These are phyloP conservation scores for Tortrix viridana DNA, from an alignment of 2,888 invertebrate species.

Conservation along the genomic window DNA sequence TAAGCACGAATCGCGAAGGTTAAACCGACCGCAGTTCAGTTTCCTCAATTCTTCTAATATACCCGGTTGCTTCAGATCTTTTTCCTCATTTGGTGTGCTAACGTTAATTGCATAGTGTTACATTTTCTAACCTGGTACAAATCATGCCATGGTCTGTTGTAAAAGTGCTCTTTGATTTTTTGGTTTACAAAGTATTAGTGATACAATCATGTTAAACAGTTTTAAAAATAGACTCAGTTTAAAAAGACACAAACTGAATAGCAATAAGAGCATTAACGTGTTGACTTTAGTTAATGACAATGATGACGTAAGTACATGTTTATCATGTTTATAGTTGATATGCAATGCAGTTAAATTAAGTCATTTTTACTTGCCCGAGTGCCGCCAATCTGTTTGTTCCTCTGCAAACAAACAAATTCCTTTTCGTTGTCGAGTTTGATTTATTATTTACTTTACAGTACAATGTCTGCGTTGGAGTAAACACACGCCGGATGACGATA, in stretches of 20 bases:
- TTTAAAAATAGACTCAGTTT: constrained; percentile 62
- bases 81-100: constrained; percentile 24
- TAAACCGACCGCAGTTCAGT: constrained; percentile 47
- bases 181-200: constrained; percentile 1
- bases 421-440: constrained; percentile 61
- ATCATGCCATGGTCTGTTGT: constrained; percentile 15
- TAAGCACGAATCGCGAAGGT: constrained; percentile 55
- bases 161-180: constrained; percentile 33
- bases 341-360: not conserved
- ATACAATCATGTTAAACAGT: constrained; percentile 52
- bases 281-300: constrained; percentile 43
- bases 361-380: constrained; percentile 19
- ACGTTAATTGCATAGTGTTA: constrained; percentile 10
- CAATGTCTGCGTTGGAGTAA: constrained; percentile 66
- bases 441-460: constrained; percentile 67
- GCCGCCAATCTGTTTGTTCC: constrained; percentile 48
- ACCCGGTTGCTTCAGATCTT: constrained; percentile 33
- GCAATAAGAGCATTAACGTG: constrained; percentile 25
- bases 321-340: not conserved
- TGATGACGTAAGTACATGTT: constrained; percentile 49
- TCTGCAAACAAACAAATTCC: constrained; percentile 73
- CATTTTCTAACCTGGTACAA: constrained; percentile 11
- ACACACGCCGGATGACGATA: constrained; percentile 66
- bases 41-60: constrained; percentile 42
- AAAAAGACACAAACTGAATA: constrained; percentile 51